Evolutionary conservation across 30 jellyfish, hydroid and myxozoan species (phyloP).

Genomic region (Aurelia aurita): DNA sequence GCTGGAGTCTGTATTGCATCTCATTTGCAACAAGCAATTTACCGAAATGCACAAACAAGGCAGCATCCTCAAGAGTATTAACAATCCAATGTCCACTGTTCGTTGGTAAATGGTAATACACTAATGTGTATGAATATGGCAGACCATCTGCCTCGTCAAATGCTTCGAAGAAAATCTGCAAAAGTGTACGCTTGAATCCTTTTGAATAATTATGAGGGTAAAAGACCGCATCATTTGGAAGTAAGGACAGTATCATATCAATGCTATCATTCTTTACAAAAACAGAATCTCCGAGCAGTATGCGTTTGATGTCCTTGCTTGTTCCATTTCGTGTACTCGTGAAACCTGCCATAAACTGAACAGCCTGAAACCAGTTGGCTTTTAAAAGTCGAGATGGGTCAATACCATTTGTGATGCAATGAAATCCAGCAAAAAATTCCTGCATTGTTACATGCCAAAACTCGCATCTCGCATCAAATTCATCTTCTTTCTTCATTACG

Average conservation of each 20-base stretch:
- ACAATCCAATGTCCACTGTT: no score
- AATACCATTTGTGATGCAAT: neutral
- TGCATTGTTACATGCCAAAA: neutral
- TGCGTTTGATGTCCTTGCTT: neutral
- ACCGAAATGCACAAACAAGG: neutral
- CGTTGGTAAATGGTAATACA: no score
- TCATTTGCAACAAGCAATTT: neutral
- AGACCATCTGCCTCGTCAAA: neutral
- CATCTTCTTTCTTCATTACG: neutral
- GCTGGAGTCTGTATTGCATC: neutral
- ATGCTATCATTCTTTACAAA: neutral
- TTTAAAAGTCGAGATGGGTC: neutral
- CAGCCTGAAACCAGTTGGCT: neutral
- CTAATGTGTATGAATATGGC: neutral
- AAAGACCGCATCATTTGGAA: neutral
- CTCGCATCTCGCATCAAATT: neutral
- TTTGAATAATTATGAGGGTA: neutral
- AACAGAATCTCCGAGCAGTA: neutral
- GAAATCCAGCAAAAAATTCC: neutral
- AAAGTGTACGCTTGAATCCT: neutral
- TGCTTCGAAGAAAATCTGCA: neutral
- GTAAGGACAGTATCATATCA: neutral
- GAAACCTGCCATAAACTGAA: slow-evolving; percentile 6
- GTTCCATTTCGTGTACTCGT: neutral
- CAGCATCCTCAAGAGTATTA: neutral